Evolutionary conservation across 2,888 invertebrate species (phyloP), one percentile per base, ranked within the genome.

Genomic region (Ariolimax columbianus): DNA sequence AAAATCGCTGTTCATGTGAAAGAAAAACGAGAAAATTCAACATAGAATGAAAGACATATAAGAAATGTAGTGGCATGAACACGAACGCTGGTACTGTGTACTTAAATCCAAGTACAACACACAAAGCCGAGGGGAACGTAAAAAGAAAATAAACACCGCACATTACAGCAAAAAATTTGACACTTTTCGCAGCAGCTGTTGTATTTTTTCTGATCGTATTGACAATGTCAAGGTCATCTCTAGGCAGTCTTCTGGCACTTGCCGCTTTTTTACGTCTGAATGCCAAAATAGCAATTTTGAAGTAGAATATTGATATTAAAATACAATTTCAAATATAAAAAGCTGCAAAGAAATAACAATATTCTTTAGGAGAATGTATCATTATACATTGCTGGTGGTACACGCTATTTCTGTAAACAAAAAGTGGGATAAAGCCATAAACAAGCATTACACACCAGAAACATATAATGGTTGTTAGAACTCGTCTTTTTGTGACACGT

Each of bases 271-370:
- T 78, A 40, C 59, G 59, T 19, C 19, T 36, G 38, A 78, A 78
- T 2, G 77, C 77, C 59, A 78, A 40, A 36, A 9, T 11, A 19
- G 77, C 77, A n/a, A 78, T 78, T 78, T 40, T 78, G 3, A 78
- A 78, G 19, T 78, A 78, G n/a, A 55, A 78, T 40, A 78, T n/a
- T 26, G 40, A n/a, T 14, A 38, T 40, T n/a, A 78, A 1, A 38
- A 59, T 40, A 40, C 11, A 26, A 17, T n/a, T 38, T 1, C 59
- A 17, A 4, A 33, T 33, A n/a, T 40, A 78, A 14, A 38, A 2
- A 3, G 33, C 40, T 14, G 11, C 23, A 38, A 38, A 11, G n/a
- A 30, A 4, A n/a, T 9, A 17, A 9, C 36, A 14, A 63, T 78
- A 78, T 78, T 63, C 77, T 11, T 14, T n/a, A 1, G 77, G 63